Evolutionary conservation across 1,140 invertebrate genomes (phyloP).

Genomic region (Plutomurus gul): DNA sequence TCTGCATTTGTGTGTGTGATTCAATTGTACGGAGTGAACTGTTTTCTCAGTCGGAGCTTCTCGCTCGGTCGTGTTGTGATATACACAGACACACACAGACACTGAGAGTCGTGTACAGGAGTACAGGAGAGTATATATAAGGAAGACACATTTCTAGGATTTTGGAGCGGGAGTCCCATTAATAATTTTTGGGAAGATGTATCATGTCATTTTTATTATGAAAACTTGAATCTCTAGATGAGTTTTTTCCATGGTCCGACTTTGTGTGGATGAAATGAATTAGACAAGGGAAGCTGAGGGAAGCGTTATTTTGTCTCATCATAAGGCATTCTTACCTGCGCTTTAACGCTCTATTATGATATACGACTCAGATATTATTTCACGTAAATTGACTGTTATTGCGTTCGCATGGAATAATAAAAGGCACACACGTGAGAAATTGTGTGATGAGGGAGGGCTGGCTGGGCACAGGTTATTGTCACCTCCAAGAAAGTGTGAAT

Average conservation of each 20-base stretch:
- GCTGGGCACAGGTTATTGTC: conserved; percentile 39
- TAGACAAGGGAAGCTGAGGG: conserved; percentile 19
- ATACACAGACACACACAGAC: too few species aligned
- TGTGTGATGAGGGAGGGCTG: conserved; percentile 24
- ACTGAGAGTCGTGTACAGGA: background rate
- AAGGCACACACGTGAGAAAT: conserved; percentile 31
- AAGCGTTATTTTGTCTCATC: conserved; percentile 29
- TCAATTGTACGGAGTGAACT: background rate
- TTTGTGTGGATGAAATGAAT: conserved; percentile 35
- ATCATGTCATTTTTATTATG: conserved; percentile 47
- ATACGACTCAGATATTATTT: conserved; percentile 40
- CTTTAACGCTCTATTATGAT: conserved; percentile 45
- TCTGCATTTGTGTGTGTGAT: conserved; percentile 29
- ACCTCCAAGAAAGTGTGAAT: conserved; percentile 42
- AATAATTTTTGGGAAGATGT: conserved; percentile 43
- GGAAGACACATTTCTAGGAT: conserved; percentile 41
- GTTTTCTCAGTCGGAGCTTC: background rate
- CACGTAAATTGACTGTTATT: conserved; percentile 48
- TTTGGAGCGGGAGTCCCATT: conserved; percentile 38
- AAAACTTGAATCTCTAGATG: conserved; percentile 46
- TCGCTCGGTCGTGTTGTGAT: background rate
- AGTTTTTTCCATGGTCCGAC: conserved; percentile 34
- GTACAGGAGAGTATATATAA: background rate
- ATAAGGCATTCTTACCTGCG: conserved; percentile 34
- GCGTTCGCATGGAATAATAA: conserved; percentile 36